Evolutionary conservation across 2,888 invertebrate species (phyloP).

Genomic region (Eudemis profundana): DNA sequence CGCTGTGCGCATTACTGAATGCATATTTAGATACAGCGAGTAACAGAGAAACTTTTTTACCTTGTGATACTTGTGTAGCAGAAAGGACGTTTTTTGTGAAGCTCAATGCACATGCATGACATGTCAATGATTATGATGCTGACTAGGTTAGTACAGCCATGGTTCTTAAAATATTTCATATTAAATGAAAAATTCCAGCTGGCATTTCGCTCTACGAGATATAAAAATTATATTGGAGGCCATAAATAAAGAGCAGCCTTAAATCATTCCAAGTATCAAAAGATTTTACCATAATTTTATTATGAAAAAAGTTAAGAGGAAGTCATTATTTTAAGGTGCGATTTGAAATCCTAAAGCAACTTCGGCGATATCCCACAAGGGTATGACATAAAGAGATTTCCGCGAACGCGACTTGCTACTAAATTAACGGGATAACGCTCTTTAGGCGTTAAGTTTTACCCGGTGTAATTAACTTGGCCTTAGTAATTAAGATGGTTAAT

Average conservation of each 20-base stretch:
- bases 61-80: no score
- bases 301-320: slow-evolving; percentile 70
- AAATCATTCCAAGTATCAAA: slow-evolving; percentile 75
- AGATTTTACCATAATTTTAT: slow-evolving; percentile 79
- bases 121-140: neutral
- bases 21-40: no score
- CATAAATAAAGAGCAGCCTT: slow-evolving; percentile 71
- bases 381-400: slow-evolving; percentile 75
- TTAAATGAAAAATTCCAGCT: slow-evolving; percentile 3
- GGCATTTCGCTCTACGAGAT: slow-evolving; percentile 66
- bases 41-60: no score
- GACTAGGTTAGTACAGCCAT: neutral
- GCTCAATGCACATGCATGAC: no score
- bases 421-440: slow-evolving; percentile 79
- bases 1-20: no score
- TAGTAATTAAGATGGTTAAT: slow-evolving; percentile 84
- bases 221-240: slow-evolving; percentile 72
- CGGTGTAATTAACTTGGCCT: slow-evolving; percentile 80
- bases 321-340: slow-evolving; percentile 63
- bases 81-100: no score
- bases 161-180: neutral
- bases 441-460: slow-evolving; percentile 80
- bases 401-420: slow-evolving; percentile 65
- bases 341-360: slow-evolving; percentile 66
- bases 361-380: slow-evolving; percentile 65